Evolutionary conservation across 2,797 vertebrate genomes (phyloP).

Genomic region (Hyperoplus lanceolatus): DNA sequence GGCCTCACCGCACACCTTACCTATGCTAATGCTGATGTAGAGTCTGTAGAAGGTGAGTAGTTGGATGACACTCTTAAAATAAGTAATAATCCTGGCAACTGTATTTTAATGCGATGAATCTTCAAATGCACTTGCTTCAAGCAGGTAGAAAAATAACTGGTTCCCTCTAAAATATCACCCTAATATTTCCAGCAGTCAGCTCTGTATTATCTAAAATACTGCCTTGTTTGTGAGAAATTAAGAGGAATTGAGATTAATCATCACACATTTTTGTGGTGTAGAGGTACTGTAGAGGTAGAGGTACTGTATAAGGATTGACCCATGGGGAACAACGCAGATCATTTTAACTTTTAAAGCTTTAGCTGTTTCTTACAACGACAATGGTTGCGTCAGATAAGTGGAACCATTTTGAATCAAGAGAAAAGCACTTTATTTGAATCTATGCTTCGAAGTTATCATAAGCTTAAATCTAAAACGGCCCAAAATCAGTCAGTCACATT

Average conservation of each 20-base stretch:
- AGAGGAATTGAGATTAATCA: neutral
- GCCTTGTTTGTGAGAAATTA: neutral
- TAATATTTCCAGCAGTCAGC: neutral
- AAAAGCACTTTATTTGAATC: neutral
- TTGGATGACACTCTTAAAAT: neutral
- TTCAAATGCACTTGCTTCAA: neutral
- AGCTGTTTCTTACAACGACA: neutral
- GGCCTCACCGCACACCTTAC: conserved; percentile 90
- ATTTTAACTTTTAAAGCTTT: neutral
- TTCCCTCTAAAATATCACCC: too few relatives aligned
- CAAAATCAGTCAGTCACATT: neutral
- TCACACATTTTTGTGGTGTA: neutral
- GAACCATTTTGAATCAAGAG: neutral
- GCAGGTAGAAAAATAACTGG: neutral
- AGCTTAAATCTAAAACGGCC: neutral
- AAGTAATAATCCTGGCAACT: neutral
- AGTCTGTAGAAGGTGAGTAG: conserved; percentile 92
- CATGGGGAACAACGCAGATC: conserved; percentile 16
- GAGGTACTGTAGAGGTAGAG: neutral
- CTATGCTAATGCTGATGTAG: conserved; percentile 90
- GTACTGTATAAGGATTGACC: neutral
- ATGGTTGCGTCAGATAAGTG: neutral
- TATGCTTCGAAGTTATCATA: neutral
- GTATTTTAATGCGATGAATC: neutral
- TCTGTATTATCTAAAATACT: neutral